Percentiles rank a stretch among this genome's conserved stretches.
Evolutionary conservation across 2,113 vertebrate genomes (phyloP).

Genomic region (Siphamia tubifer): DNA sequence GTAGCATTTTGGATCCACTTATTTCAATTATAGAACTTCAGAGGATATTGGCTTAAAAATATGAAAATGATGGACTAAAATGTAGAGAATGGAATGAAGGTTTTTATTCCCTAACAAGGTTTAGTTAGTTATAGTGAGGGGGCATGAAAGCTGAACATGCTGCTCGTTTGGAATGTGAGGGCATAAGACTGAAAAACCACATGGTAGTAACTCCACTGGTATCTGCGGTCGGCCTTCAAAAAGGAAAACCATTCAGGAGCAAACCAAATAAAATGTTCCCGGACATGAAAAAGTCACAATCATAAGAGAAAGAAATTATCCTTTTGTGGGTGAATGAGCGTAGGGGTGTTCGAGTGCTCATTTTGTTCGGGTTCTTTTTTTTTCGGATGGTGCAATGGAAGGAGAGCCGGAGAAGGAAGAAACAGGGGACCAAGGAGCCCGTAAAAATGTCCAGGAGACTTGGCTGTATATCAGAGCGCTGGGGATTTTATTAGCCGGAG

Average conservation of each 20-base stretch:
- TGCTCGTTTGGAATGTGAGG: slow-evolving; percentile 34
- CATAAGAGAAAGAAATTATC: slow-evolving; percentile 20
- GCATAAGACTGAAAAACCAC: slow-evolving; percentile 55
- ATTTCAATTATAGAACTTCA: slow-evolving; percentile 29
- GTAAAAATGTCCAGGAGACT: slow-evolving; percentile 75
- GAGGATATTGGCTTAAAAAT: neutral
- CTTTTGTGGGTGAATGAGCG: slow-evolving; percentile 38
- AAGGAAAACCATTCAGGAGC: slow-evolving; percentile 56
- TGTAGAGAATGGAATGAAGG: neutral
- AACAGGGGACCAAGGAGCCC: slow-evolving; percentile 50
- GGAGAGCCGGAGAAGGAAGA: slow-evolving; percentile 23
- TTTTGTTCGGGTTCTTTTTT: slow-evolving; percentile 36
- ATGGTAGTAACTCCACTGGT: slow-evolving; percentile 38
- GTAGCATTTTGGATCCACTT: slow-evolving; percentile 18
- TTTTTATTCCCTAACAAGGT: neutral
- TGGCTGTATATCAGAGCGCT: slow-evolving; percentile 69
- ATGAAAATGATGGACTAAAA: neutral
- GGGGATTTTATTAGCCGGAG: slow-evolving; percentile 63
- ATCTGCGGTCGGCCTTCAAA: slow-evolving; percentile 36
- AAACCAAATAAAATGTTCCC: slow-evolving; percentile 58
- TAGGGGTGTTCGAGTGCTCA: slow-evolving; percentile 27
- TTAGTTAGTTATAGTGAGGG: slow-evolving; percentile 6
- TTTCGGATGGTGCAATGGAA: slow-evolving; percentile 36
- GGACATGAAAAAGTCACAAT: slow-evolving; percentile 28
- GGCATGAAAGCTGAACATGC: slow-evolving; percentile 15